Evolutionary conservation across 2,797 vertebrate genomes (phyloP), one percentile per base, ranked within the genome.

Genomic region (Lutjanus campechanus): DNA sequence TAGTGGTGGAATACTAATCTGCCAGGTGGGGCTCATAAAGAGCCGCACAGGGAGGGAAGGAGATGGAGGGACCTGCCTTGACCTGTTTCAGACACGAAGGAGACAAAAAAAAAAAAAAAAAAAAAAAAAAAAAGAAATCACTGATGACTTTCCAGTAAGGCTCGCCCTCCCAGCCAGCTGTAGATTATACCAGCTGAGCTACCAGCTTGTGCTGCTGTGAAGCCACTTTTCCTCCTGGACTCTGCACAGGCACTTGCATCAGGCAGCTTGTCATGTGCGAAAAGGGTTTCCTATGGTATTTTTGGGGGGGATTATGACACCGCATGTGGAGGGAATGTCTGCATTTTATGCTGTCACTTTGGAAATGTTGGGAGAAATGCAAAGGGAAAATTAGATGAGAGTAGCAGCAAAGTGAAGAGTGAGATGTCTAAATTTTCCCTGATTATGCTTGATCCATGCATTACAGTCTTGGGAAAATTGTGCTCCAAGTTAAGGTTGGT

Each of bases 11-110:
- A 77, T 85, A 86, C 89, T 91, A 88, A 92, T 92, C 86, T 94
- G 88, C 91, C 94, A 96, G 94, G 94, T 96, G 94, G 92, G 93
- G 94, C 91, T 91, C 76, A 70, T 95, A 93, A 95, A 94, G 82
- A 86, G 82, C 70, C 83, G 85, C 61, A 41, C 64, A 36, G 81
- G 83, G 87, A 90, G 89, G 82, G 81, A 71, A 85, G 73, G 78
- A 85, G 84, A 84, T 88, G 74, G 80, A 87, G 85, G 84, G 91
- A 95, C 94, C 93, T 96, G 95, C 89, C 94, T 87, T 95, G 95
- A 96, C 95, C 93, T 96, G 96, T 95, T 93, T 92, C 82, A 90
- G 90, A 92, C 92, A 90, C 85, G 90, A 90, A 94, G 88, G 88
- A 94, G 85, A 88, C 83, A 82, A 77, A 86, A 82, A 86, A 63